Evolutionary conservation across 2,797 vertebrate genomes (phyloP).

Genomic region (Remorina albescens): DNA sequence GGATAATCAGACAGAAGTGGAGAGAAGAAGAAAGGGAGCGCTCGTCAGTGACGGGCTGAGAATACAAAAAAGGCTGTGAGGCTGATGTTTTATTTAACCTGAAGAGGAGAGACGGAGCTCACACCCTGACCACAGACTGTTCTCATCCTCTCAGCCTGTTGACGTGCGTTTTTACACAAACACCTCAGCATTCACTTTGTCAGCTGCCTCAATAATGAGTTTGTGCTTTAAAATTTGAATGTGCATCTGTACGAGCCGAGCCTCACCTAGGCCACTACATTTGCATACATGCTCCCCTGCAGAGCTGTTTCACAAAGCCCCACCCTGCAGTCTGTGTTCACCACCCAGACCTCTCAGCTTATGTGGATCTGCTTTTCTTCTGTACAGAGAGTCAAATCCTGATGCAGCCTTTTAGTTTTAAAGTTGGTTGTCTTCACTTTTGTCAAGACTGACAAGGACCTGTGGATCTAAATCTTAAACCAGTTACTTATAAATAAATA

Average conservation of each 20-base stretch:
- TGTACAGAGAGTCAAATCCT: not conserved
- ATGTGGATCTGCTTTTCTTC: not conserved
- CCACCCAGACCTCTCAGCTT: constrained; percentile 24
- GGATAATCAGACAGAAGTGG: not conserved
- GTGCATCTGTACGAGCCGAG: constrained; percentile 23
- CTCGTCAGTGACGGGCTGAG: constrained; percentile 1
- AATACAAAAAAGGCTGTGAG: constrained; percentile 35
- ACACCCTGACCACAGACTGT: constrained; percentile 7
- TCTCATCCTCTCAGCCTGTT: constrained; percentile 39
- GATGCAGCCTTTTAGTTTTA: not conserved
- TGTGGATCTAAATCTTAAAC: not conserved
- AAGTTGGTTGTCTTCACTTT: not conserved
- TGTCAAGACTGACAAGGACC: not conserved
- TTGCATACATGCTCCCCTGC: constrained; percentile 16
- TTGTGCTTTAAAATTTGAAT: constrained; percentile 41
- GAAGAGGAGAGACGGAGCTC: constrained; percentile 37
- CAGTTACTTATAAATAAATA: no score
- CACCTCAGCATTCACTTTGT: constrained; percentile 32
- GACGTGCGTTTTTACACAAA: constrained; percentile 23
- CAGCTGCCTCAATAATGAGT: constrained; percentile 36
- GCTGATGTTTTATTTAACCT: constrained; percentile 46
- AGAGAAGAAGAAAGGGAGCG: constrained; percentile 18
- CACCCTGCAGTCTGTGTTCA: not conserved
- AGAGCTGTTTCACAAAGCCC: constrained; percentile 26
- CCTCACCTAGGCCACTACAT: constrained; percentile 5